Evolutionary conservation across 2,888 invertebrate species (phyloP), one percentile per base, ranked within the genome.

Genomic region (Xanthia icteritia): DNA sequence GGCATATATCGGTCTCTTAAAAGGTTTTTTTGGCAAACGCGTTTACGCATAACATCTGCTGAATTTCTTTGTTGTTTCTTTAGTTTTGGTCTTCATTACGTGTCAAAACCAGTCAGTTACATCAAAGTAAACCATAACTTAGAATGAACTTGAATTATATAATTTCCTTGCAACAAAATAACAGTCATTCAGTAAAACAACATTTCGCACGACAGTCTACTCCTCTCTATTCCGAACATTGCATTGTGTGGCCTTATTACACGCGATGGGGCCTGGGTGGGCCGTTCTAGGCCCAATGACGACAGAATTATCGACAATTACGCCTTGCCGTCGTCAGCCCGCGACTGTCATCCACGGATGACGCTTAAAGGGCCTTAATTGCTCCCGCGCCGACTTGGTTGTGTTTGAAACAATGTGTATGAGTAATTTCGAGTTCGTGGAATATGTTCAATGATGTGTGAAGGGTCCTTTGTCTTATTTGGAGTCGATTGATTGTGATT

Each of bases 291-390:
- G 78, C 76, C 82, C 84, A 88, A 85, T 85, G 91, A 90, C 88
- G 91, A 91, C 89, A 90, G 90, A 92, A 92, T 93, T 94, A 94
- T 93, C 88, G 90, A 86, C 90, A 91, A 93, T 90, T 91, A 89
- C 86, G 88, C 86, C 87, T 89, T 88, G 89, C 88, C 89, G 86
- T 88, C 89, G 90, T 90, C 88, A 89, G 87, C 86, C 84, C 63
- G 63, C 79, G 73, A 86, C 87, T 86, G 89, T 89, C 88, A 88
- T 89, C 86, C 85, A 83, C 70, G 82, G 77, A 87, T 86, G 80
- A 87, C 81, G 81, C 86, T 88, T 88, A 86, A 77, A 88, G 88
- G 76, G 70, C 71, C 82, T 79, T 89, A 89, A 88, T 88, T 89
- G 89, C 77, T 77, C 81, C 86, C 74, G 80, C 78, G 71, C 69